phyloP scores from a whole-genome alignment of 2,888 invertebrate genomes.

The Aspidiotus rigidus region DNA sequence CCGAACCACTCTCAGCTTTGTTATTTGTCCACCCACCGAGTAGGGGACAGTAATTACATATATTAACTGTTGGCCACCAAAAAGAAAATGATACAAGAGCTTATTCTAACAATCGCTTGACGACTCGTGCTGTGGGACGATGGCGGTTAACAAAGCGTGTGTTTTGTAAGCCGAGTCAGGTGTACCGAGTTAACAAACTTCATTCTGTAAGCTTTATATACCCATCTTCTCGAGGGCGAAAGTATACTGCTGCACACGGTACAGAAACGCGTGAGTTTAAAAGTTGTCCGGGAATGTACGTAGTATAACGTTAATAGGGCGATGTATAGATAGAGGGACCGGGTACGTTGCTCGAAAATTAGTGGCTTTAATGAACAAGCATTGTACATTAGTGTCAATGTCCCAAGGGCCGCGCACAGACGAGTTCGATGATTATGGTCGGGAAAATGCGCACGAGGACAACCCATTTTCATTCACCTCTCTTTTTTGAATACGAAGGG shows the following conservation, averaged over 20 bases:
- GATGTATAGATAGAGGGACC: slow-evolving; percentile 22
- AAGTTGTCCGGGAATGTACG: slow-evolving; percentile 26
- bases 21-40: too few relatives aligned
- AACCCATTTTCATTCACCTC: slow-evolving; percentile 1
- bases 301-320: slow-evolving; percentile 29
- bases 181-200: slow-evolving; percentile 28
- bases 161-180: slow-evolving; percentile 20
- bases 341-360: slow-evolving; percentile 21
- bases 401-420: slow-evolving; percentile 28
- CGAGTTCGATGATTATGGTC: slow-evolving; percentile 14
- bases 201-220: slow-evolving; percentile 13
- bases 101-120: too few relatives aligned
- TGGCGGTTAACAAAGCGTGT: slow-evolving; percentile 14
- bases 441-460: slow-evolving; percentile 2
- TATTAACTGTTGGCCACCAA: too few relatives aligned
- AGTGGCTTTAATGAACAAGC: slow-evolving; percentile 35
- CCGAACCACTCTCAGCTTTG: too few relatives aligned
- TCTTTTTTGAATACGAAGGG: background rate
- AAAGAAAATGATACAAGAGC: too few relatives aligned
- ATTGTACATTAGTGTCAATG: slow-evolving; percentile 35
- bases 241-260: background rate
- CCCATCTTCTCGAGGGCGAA: slow-evolving; percentile 6
- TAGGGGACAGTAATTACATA: too few relatives aligned
- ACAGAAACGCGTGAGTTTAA: slow-evolving; percentile 9
- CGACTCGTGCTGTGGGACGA: background rate